Percentiles rank a stretch among this genome's conserved stretches.
These are phyloP conservation scores for human (Homo sapiens) DNA, from an alignment of 2,113 vertebrate genomes.

Conservation along the genomic window DNA sequence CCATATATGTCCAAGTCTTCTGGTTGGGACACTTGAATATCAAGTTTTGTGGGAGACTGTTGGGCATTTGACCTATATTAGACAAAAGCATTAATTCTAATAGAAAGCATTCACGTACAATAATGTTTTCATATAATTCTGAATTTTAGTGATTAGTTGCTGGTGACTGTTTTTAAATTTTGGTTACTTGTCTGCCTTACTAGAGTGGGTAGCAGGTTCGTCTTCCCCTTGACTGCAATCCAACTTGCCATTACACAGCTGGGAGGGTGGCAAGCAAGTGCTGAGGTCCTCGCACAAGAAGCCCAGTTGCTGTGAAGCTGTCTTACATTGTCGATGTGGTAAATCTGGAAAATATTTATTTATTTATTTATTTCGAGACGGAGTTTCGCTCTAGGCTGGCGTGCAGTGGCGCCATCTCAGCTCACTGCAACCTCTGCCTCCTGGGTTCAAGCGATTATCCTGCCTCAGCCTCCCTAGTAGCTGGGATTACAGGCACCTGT, in stretches of 20 bases:
- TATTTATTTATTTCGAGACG: too few relatives aligned
- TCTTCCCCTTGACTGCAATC: slow-evolving; percentile 55
- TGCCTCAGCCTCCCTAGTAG: too few relatives aligned
- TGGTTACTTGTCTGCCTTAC: background rate
- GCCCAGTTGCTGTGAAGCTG: background rate
- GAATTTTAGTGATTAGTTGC: background rate
- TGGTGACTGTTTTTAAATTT: background rate
- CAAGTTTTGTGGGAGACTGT: slow-evolving; percentile 58
- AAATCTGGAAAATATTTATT: background rate
- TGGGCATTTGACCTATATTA: slow-evolving; percentile 59
- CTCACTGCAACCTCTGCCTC: too few relatives aligned
- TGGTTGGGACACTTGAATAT: slow-evolving; percentile 66
- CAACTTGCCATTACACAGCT: slow-evolving; percentile 41
- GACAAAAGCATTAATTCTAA: slow-evolving; percentile 46
- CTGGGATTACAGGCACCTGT: too few relatives aligned
- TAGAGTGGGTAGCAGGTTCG: slow-evolving; percentile 51
- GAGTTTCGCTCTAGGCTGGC: too few relatives aligned
- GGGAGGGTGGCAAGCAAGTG: slow-evolving; percentile 31
- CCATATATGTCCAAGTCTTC: slow-evolving; percentile 64
- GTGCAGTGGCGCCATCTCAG: too few relatives aligned
- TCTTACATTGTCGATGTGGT: background rate
- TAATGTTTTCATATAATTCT: background rate
- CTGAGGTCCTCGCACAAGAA: slow-evolving; percentile 54
- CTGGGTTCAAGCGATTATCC: too few relatives aligned
- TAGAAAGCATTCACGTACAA: background rate